Evolutionary conservation across 92 coral and sea anemone species (phyloP), one percentile per base, ranked within the genome.

Genomic region (Palythoa grandiflora): DNA sequence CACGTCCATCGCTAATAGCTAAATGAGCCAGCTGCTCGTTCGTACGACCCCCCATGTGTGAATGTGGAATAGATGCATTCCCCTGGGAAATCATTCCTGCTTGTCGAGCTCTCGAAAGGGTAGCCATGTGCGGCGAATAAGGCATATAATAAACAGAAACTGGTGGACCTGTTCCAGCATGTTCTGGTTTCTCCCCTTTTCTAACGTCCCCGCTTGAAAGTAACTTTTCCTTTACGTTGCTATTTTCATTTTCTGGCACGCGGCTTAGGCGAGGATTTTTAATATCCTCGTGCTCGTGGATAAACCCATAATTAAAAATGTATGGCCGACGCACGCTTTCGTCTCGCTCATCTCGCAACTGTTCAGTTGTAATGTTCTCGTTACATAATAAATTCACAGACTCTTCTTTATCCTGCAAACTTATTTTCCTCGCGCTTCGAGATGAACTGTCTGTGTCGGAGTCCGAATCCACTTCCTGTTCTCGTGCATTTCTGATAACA

Each of bases 221-320:
- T 36, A 20, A 79, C 53, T 61, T 68, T 44, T 65, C 91, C 63
- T 91, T 92, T 86, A 73, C 91, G 54, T 48, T 78, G 79, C 87
- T 93, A 63, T 93, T 90, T 77, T 90, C 95, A 57, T 90, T 87
- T 68, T 86, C 93, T 40, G 81, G 87, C 65, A 79, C 86, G 80
- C 78, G 84, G 75, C 86, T 81, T 14, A 17, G 19, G 15, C 60
- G 73, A 53, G 74, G 86, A 19, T 81, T 84, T 77, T 84, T 87
- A 20, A 80, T 44, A 75, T 93, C 95, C 87, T 93, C 95, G 89
- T 91, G 95, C 87, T 93, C 95, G 89, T 91, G 95, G 88, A 75
- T 83, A 38, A 71, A 84, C 75, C 87, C 79, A 65, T 89, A 88
- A 84, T 91, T 88, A 87, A 79, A 89, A 78, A 84, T 89, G 6